Evolutionary conservation across 2,797 vertebrate species (phyloP).

Genomic region (Muscicapa comitata): DNA sequence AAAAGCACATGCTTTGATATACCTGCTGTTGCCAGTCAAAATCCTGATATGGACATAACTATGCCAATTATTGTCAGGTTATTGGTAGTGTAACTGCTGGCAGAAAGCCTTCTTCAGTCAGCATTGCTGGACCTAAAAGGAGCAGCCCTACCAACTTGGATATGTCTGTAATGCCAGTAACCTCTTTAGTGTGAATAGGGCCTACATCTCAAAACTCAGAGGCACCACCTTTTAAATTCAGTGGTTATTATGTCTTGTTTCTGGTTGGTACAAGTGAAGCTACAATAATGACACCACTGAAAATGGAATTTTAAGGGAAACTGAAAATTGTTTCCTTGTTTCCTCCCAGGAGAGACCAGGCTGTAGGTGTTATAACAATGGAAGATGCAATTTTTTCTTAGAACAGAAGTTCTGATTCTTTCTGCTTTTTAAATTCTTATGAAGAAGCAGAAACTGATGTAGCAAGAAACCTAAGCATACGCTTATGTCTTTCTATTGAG

Average conservation of each 20-base stretch:
- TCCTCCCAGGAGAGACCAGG: background rate
- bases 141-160: background rate
- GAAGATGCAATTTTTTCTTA: background rate
- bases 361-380: background rate
- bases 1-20: background rate
- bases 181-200: background rate
- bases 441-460: background rate
- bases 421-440: background rate
- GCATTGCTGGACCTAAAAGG: background rate
- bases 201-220: background rate
- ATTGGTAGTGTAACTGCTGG: background rate
- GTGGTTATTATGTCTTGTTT: background rate
- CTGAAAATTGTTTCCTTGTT: background rate
- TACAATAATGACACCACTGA: background rate
- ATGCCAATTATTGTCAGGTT: background rate
- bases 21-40: background rate
- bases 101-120: background rate
- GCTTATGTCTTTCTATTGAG: background rate
- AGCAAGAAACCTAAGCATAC: background rate
- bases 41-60: background rate
- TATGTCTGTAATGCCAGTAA: background rate
- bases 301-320: background rate
- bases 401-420: background rate
- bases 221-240: background rate
- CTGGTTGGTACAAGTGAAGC: background rate